Conservation (phyloP, 2,113 vertebrate species). For the Plestiodon gilberti region DNA sequence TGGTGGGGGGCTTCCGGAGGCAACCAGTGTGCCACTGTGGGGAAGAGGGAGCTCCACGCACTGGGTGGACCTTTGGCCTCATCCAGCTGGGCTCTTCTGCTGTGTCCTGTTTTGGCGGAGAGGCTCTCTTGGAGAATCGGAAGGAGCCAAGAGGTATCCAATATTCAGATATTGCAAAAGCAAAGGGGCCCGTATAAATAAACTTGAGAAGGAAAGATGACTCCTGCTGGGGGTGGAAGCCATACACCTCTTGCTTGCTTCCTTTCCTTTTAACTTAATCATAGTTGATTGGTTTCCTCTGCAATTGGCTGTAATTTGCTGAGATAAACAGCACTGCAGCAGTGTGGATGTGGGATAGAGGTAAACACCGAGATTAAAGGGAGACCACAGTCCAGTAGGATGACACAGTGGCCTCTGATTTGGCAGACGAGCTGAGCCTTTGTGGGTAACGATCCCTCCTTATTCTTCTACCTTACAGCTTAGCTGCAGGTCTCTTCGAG, state of each 20-base stretch:
- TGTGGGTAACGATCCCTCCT: not conserved
- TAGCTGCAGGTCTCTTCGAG: conserved; percentile 62
- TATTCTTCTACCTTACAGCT: not conserved
- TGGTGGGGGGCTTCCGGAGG: not conserved
- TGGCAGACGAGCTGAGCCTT: not conserved
- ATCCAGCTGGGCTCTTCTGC: not conserved
- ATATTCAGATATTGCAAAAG: not conserved
- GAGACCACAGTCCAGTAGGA: not conserved
- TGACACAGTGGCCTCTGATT: not conserved
- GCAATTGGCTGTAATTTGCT: not conserved
- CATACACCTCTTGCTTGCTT: not conserved
- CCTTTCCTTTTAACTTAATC: not conserved
- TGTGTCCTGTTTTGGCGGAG: not conserved
- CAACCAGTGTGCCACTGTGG: not conserved
- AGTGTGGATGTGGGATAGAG: not conserved
- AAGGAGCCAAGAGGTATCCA: not conserved
- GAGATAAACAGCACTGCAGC: not conserved
- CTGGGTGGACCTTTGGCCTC: too few relatives aligned
- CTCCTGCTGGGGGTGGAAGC: not conserved
- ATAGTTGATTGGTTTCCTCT: not conserved
- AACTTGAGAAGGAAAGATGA: not conserved
- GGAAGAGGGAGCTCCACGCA: not conserved
- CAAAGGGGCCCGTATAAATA: not conserved
- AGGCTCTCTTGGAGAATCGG: not conserved
- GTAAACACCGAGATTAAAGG: not conserved